Evolutionary conservation across 2,888 invertebrate species (phyloP), one percentile per base, ranked within the genome.

Genomic region (Ephialtes manifestator): DNA sequence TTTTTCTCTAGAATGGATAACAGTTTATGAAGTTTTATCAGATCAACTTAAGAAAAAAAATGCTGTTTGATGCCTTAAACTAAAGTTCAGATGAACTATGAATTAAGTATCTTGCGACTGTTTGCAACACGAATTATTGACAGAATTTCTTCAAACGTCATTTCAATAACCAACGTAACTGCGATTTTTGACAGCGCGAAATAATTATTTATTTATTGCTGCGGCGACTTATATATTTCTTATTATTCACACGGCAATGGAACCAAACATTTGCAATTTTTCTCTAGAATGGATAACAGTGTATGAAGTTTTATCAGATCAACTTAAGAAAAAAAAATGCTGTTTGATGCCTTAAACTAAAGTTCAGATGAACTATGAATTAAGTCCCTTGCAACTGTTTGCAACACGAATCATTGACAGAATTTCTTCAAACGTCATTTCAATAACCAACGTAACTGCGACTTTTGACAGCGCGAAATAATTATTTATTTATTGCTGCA

Each of bases 321-420:
- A 10, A 7, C 5, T 39, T 39, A 10, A 39, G 10, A 39, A 46
- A 67, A n/a, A n/a, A 5, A 67, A 24, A 15, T 0, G 4, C 2
- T 51, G 20, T 18, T 53, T 24, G 1, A 2, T 28, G 2, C 13
- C 15, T 1, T 15, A 58, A 58, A 67, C 39, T 35, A 81, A 67
- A 46, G n/a, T 31, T 15, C 5, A 24, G 31, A 58, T 15, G 60
- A 31, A 35, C 15, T 35, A 13, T 55, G 1, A 55, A 55, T 35
- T 11, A 8, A 10, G 8, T 15, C 70, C 68, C 68, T 11, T 48
- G 28, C 83, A 78, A 68, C 70, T 83, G 82, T 75, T 77, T 67
- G 18, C 28, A n/a, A 35, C 58, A 58, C 51, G 35, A 46, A 3
- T 51, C 13, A 5, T n/a, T 4, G 18, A 74, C 13, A 55, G 63